Conservation (phyloP, 2,797 vertebrate genomes). For the Mareca strepera region DNA sequence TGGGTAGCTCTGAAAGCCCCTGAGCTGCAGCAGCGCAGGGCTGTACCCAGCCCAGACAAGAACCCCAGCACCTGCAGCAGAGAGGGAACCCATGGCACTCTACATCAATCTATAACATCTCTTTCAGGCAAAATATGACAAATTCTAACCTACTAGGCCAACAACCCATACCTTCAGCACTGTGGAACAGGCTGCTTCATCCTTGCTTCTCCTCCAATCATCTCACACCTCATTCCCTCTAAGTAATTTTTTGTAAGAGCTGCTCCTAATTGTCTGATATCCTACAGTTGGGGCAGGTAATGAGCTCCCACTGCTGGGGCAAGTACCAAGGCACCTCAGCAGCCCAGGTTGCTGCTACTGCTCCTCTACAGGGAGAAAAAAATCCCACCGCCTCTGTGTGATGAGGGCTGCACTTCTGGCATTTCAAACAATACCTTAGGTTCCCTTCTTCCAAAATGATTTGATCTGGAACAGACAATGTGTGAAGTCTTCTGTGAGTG, state of each 20-base stretch:
- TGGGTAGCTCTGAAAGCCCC: not conserved
- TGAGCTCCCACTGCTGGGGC: not conserved
- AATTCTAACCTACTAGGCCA: not conserved
- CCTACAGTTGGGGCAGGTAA: not conserved
- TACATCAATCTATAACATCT: not conserved
- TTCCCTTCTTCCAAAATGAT: not conserved
- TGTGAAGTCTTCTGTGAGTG: not conserved
- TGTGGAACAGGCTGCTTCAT: fast-evolving
- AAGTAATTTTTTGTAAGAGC: not conserved
- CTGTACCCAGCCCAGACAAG: not conserved
- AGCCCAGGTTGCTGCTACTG: too few relatives aligned
- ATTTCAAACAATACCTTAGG: not conserved
- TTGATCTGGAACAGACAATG: not conserved
- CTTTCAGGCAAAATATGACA: fast-evolving
- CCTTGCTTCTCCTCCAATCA: fast-evolving
- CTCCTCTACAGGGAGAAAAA: not conserved
- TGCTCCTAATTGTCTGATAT: not conserved
- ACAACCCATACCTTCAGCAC: not conserved
- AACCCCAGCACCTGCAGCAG: fast-evolving
- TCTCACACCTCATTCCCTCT: fast-evolving
- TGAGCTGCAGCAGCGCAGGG: fast-evolving
- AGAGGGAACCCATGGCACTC: not conserved
- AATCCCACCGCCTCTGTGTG: not conserved
- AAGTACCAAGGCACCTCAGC: not conserved
- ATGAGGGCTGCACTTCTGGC: not conserved